These are phyloP conservation scores for Allobates femoralis DNA, from an alignment of 2,797 vertebrate species.

Conservation along the genomic window DNA sequence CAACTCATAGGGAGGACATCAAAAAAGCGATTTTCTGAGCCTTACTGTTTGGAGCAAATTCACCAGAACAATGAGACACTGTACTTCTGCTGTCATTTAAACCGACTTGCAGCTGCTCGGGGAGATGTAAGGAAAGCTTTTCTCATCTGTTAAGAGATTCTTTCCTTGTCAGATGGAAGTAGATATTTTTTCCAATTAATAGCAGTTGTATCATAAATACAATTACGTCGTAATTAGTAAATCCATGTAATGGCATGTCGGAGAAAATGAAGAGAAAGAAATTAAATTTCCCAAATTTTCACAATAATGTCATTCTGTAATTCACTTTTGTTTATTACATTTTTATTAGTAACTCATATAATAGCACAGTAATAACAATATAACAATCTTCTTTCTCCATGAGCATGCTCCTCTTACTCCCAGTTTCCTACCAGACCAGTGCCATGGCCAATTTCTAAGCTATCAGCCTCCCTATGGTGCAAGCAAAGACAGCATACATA, in stretches of 20 bases:
- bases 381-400: neutral
- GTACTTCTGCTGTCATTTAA: slow-evolving; percentile 59
- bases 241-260: neutral
- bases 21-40: slow-evolving; percentile 52
- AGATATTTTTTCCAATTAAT: slow-evolving; percentile 20
- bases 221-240: slow-evolving; percentile 17
- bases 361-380: neutral
- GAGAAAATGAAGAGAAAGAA: neutral
- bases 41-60: slow-evolving; percentile 48
- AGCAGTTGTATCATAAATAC: slow-evolving; percentile 8
- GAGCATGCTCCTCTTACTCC: too few relatives aligned
- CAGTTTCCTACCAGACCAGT: too few relatives aligned
- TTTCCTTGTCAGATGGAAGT: slow-evolving; percentile 19
- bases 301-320: neutral
- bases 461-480: too few relatives aligned
- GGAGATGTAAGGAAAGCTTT: slow-evolving; percentile 42
- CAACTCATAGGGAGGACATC: slow-evolving; percentile 46
- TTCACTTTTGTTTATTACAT: neutral
- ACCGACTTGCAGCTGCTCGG: slow-evolving; percentile 50
- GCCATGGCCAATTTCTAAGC: too few relatives aligned
- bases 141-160: slow-evolving; percentile 34
- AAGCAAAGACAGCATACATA: too few relatives aligned
- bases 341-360: neutral
- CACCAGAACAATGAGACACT: slow-evolving; percentile 51
- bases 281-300: neutral